Evolutionary conservation across 2,888 invertebrate genomes (phyloP).

Genomic region (Dermolepida albohirtum): DNA sequence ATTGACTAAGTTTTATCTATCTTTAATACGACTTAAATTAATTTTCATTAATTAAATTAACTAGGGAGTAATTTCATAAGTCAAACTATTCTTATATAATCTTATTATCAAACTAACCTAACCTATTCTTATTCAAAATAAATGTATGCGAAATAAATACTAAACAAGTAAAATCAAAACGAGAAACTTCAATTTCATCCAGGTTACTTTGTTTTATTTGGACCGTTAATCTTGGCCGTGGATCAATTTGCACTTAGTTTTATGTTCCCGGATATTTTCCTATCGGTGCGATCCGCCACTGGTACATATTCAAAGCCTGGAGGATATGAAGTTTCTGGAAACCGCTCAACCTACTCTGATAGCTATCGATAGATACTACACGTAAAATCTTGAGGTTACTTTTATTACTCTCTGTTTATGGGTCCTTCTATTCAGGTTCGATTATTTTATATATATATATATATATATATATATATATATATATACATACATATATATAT

Average conservation of each 20-base stretch:
- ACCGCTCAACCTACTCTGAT: slow-evolving; percentile 17
- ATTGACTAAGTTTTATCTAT: no score
- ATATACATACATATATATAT: slow-evolving; percentile 5
- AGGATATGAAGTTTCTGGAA: slow-evolving; percentile 31
- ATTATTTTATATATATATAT: slow-evolving; percentile 27
- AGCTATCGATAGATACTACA: slow-evolving; percentile 38
- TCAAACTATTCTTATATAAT: no score
- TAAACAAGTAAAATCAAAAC: no score
- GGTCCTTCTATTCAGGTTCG: slow-evolving; percentile 9
- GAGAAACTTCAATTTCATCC: no score
- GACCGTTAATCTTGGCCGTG: not conserved
- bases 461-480: slow-evolving; percentile 3
- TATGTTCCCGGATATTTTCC: not conserved
- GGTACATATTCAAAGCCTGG: slow-evolving; percentile 21
- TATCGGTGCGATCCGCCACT: slow-evolving; percentile 13
- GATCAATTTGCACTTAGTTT: slow-evolving; percentile 4
- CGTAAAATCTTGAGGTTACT: slow-evolving; percentile 39
- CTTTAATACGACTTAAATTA: no score
- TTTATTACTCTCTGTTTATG: slow-evolving; percentile 41
- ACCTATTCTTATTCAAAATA: no score
- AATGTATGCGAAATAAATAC: no score
- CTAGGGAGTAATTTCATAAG: no score
- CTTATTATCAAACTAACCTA: no score
- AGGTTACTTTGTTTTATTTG: no score
- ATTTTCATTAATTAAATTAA: no score